Base-by-base conservation (phyloP, 2,113 vertebrate species). In the Poecile atricapillus region DNA sequence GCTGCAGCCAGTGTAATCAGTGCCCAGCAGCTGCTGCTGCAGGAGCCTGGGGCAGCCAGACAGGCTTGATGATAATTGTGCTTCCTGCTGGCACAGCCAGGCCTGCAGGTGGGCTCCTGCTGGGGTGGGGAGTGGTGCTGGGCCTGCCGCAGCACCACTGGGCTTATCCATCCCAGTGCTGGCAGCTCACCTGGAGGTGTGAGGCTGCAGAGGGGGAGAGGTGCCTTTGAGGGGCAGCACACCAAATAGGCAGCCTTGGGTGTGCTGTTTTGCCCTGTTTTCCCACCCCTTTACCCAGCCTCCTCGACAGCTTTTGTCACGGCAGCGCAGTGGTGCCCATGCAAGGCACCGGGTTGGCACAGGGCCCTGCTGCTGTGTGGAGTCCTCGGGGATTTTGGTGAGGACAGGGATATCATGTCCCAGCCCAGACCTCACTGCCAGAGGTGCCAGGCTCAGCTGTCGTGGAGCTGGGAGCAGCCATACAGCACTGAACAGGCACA, bases 401-500 rank as follows among this genome's bases (percentile, higher is more conserved):
- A 65, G 76, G 63, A 64, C 8, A 17, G 50, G 50, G 46, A 31
- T 31, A 9, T 19, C 0, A 0, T 4, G 7, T 79, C 44, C 75
- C 53, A 52, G 62, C 65, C 15, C 78, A 46, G 58, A 25, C 55
- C 13, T 35, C 50, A 28, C 53, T 87, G 70, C 11, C 33, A 7
- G 62, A 71, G 64, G 27, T 17, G 7, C 16, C 2, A 5, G 65
- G 44, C 64, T 88, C 25, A 55, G 49, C 52, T 0, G 0, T 21
- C 2, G 0, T 12, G 70, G 35, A 68, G 13, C 10, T 1, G 5
- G 33, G 64, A 53, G 69, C 50, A 64, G 64, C 56, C 20, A 2
- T 0, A 5, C 1, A 0, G 68, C 5, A 13, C 30, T 30, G 70
- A 50, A 44, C 0, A 0, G 43, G 17, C 37, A 33, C 1, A 1